Evolutionary conservation across 2,888 invertebrate genomes (phyloP).

Genomic region (Ophioninae sp.): DNA sequence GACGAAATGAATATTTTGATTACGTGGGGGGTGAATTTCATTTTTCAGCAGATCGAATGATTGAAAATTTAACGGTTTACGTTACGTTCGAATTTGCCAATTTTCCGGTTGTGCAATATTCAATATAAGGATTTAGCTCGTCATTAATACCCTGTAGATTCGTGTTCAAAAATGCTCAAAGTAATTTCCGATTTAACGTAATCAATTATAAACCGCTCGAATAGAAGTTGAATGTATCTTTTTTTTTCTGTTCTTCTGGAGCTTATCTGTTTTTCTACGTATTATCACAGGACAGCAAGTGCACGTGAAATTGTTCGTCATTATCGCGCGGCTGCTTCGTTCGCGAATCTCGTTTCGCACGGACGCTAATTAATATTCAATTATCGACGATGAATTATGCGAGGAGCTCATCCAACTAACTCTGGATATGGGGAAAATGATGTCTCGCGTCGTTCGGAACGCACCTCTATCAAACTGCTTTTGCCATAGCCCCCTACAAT

Average conservation of each 20-base stretch:
- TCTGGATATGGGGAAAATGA: not conserved
- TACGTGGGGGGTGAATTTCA: not conserved
- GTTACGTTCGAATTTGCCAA: not conserved
- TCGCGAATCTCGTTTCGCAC: constrained; percentile 23
- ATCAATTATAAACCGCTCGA: constrained; percentile 25
- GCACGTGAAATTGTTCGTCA: constrained; percentile 43
- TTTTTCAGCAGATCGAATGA: not conserved
- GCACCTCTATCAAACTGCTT: not conserved
- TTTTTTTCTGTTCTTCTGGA: not conserved
- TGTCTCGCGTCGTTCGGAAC: not conserved
- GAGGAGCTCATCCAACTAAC: not conserved
- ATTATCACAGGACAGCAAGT: constrained; percentile 22
- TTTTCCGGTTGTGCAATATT: not conserved
- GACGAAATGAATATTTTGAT: not conserved
- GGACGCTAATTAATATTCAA: constrained; percentile 52
- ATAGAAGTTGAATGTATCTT: constrained; percentile 15
- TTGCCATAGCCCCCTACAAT: not conserved
- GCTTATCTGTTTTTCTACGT: constrained; percentile 2
- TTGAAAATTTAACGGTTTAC: not conserved
- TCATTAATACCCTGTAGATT: not conserved
- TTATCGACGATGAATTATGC: constrained; percentile 45
- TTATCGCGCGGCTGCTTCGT: constrained; percentile 26
- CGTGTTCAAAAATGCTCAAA: constrained; percentile 1
- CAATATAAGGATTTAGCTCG: not conserved
- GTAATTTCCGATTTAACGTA: constrained; percentile 6